Evolutionary conservation across 1,140 invertebrate species (phyloP), one percentile per base, ranked within the genome.

Genomic region (Pachyrhynchus sulphureomaculatus): DNA sequence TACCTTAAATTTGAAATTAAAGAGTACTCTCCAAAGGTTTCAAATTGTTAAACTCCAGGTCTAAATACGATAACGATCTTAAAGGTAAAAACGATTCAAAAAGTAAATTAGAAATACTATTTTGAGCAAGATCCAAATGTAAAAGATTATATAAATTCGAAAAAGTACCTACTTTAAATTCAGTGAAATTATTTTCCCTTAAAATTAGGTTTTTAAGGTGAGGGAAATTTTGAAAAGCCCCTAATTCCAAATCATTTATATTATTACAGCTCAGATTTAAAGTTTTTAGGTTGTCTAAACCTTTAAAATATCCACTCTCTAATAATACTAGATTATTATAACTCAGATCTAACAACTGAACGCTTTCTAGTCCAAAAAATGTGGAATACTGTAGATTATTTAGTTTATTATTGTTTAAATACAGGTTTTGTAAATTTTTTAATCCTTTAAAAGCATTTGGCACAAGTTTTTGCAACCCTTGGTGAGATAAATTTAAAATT

Each of bases 21-120:
- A 4, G 26, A 4, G 2, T 29, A 17, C 13, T 45, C 12, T 1
- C 20, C 42, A 8, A 61, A 32, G 0, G 23, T 47, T 61, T 61
- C 17, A 61, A 13, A 39, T 61, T 44, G n/a, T 61, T 61, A 26
- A 23, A 44, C 29, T 61, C 59, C 32, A 61, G 32, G 23, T 61
- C 42, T 24, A 61, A 29, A 17, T 2, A 15, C 20, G 6, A 10
- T 1, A 61, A 29, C 4, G 39, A 34, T 4, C 9, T 34, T 23
- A 61, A 21, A 15, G 59, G 59, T 20, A 47, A 26, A 44, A 61
- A 54, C 3, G 42, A 44, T 20, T 61, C 59, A 8, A 33, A 41
- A 4, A 54, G 24, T 15, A 54, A 15, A 5, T n/a, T 17, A 15
- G 49, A 45, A 10, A 61, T 54, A 17, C 47, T 36, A 21, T 61